Percentiles rank a stretch among this genome's conserved stretches.
Evolutionary conservation across 2,797 vertebrate genomes (phyloP).

Genomic region (Anabas testudineus): DNA sequence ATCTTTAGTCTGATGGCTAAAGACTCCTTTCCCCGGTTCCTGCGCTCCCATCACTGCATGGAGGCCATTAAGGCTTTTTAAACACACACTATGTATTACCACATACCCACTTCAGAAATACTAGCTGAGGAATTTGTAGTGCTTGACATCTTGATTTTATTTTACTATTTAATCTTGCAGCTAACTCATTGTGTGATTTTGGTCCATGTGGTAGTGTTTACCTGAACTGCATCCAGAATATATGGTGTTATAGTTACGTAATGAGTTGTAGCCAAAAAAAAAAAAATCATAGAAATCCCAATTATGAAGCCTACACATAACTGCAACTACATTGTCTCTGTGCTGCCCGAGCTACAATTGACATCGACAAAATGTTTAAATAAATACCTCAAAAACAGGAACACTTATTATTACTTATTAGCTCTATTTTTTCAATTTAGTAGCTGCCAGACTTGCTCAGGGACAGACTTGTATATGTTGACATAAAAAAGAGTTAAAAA

Average conservation of each 20-base stretch:
- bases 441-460: neutral
- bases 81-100: neutral
- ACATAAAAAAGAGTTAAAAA: constrained; percentile 17
- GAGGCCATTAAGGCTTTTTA: constrained; percentile 59
- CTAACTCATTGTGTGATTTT: constrained; percentile 9
- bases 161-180: constrained; percentile 18
- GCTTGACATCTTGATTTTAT: constrained; percentile 38
- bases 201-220: constrained; percentile 12
- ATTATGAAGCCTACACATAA: constrained; percentile 16
- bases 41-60: constrained; percentile 78
- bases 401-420: neutral
- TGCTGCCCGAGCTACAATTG: constrained; percentile 8
- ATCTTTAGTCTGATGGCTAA: constrained; percentile 87
- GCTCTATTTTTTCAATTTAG: neutral
- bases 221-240: neutral
- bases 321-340: neutral
- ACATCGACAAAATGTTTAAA: constrained; percentile 30
- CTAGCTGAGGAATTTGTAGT: constrained; percentile 16
- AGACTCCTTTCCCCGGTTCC: constrained; percentile 88
- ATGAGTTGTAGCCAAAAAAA: neutral
- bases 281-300: neutral
- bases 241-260: constrained; percentile 4
- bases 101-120: constrained; percentile 30
- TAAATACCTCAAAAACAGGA: constrained; percentile 45
- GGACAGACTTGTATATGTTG: neutral